Base-by-base conservation (phyloP, 2,888 invertebrate genomes). In the Odontomyia ornata region DNA sequence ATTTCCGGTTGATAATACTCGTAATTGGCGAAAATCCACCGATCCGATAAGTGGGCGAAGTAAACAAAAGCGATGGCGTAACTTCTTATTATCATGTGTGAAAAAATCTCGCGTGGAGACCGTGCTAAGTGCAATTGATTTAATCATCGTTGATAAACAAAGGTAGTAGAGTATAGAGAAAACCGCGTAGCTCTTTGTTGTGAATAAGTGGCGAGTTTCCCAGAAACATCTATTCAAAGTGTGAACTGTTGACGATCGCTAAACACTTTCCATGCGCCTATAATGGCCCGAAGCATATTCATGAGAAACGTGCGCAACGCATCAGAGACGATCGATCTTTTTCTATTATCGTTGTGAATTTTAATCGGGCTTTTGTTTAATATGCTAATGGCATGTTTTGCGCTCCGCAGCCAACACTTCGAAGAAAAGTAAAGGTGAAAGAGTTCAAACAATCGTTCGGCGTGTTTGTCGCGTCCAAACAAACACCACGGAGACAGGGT, bases 351-450 rank as follows among this genome's bases (percentile, higher is more conserved):
- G 15, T 23, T 47, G 69, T 46, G 46, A 23, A 46, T 69, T 47
- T 69, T 69, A 69, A 69, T 69, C 21, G 47, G 30, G 9, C 69
- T 43, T 46, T 69, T 69, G 69, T 69, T 47, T 47, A 27, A 27
- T 69, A 69, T 69, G 69, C 69, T 43, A 69, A 69, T 69, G 23
- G 46, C 23, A 47, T 46, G 46, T 47, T 36, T 65, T 36, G 36
- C 65, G 36, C 69, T 46, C 47, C 47, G 46, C 23, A 47, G 30
- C n/a, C 13, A 69, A 27, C 69, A 69, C 69, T 69, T 69, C 47
- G 25, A 0, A 21, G 69, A n/a, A 69, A 69, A 46, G 47, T 18
- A 47, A 47, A 69, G 46, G 13, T 25, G 13, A 46, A 3, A 43
- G 25, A 13, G 46, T 47, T 47, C 69, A 64, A 64, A n/a, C n/a